Base-by-base conservation (phyloP, 1,140 invertebrate genomes). In the Heterodera schachtii region DNA sequence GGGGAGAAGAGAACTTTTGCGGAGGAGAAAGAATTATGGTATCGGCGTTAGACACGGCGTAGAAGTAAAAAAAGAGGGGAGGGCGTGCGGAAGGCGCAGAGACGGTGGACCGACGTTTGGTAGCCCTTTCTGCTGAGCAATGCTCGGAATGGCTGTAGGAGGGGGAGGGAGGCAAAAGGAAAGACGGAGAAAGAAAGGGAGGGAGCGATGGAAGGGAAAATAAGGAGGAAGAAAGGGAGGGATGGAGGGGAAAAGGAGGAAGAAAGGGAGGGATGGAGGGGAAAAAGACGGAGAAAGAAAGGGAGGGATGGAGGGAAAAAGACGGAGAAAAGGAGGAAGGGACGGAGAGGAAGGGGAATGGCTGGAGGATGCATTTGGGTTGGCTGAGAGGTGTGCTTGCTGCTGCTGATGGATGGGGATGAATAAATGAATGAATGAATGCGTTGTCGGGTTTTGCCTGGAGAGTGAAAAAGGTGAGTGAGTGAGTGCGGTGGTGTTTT, bases 381-480 rank as follows among this genome's bases (percentile, higher is more conserved):
- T 19, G 11, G 57, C 13, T 64, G 57, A 19, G 57, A 19, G 11
- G 57, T 64, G 57, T 64, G 57, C 57, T 64, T 64, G 57, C 57
- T 64, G 57, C 57, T 60, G 57, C 57, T 64, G 57, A 64, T 64
- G 57, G 57, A 64, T 64, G 57, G 57, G 57, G 57, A 64, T 64
- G 57, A 64, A 64, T 64, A 64, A 64, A 64, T 64, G 57, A 64
- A 64, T 60, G 57, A 60, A 60, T 64, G 49, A 52, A 52, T 52
- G 49, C 49, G 49, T 52, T 11, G 57, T 64, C 57, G 57, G 57
- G 57, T 64, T 64, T 64, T 64, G 57, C 13, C 57, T 64, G 57
- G 16, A 64, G 57, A 64, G 57, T 64, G 52, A 52, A 52, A 52
- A 11, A 64, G 57, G 57, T 64, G 57, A 64, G 16, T 64, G 57